phyloP scores from a whole-genome alignment of 2,888 invertebrate species.

The Rhimphoctona megacephalus region DNA sequence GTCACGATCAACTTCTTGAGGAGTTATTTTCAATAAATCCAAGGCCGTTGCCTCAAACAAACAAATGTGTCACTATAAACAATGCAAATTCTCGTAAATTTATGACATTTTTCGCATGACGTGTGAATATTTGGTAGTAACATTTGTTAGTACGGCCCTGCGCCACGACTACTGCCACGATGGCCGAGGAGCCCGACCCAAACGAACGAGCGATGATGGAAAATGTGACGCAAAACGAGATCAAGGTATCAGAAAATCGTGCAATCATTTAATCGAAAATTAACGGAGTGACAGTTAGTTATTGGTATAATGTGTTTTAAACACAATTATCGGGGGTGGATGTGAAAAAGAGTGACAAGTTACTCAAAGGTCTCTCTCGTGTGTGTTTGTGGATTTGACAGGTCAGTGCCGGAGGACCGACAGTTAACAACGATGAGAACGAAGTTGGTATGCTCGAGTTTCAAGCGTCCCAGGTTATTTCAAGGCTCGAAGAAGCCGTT shows the following conservation, averaged over 20 bases:
- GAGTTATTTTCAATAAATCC: not conserved
- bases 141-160: conserved; percentile 67
- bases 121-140: conserved; percentile 2
- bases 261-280: not conserved
- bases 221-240: conserved; percentile 78
- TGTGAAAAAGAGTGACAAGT: conserved; percentile 22
- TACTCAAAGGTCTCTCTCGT: not conserved
- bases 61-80: not conserved
- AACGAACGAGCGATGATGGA: conserved; percentile 82
- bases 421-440: conserved; percentile 72
- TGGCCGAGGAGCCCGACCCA: conserved; percentile 82
- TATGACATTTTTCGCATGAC: not conserved
- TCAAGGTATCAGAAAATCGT: conserved; percentile 77
- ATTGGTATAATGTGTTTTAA: not conserved
- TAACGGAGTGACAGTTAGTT: not conserved
- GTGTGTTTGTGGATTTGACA: conserved; percentile 78
- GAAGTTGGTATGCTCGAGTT: conserved; percentile 86
- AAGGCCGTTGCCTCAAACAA: not conserved
- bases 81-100: not conserved
- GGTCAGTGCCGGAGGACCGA: conserved; percentile 77
- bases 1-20: not conserved
- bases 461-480: conserved; percentile 91
- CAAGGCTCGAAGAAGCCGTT: conserved; percentile 89
- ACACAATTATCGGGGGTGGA: not conserved
- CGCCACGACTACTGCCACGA: conserved; percentile 84